phyloP scores from a whole-genome alignment of 2,797 vertebrate species.

The Nannoperca obscura region DNA sequence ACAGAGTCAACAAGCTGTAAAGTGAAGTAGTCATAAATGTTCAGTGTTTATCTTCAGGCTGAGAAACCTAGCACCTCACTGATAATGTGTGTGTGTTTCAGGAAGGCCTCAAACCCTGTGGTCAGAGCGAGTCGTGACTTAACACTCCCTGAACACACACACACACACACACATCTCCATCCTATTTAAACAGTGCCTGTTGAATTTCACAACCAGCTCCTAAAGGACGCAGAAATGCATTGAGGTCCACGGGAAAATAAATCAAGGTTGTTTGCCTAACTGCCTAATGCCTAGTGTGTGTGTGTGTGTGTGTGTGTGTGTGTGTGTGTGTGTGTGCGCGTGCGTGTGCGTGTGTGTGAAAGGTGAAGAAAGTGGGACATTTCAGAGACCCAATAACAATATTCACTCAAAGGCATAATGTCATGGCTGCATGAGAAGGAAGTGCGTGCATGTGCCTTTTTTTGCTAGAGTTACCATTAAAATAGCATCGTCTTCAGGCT shows the following conservation, averaged over 20 bases:
- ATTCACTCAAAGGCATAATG: constrained; percentile 80
- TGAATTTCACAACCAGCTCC: constrained; percentile 87
- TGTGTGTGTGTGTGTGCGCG: constrained; percentile 61
- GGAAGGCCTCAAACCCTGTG: constrained; percentile 60
- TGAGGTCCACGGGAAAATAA: constrained; percentile 75
- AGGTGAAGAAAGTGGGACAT: constrained; percentile 83
- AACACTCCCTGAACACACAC: constrained; percentile 54
- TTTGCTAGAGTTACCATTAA: background rate
- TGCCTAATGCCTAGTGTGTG: no score
- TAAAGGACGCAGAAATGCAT: constrained; percentile 69
- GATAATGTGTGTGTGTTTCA: constrained; percentile 74
- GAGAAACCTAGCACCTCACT: constrained; percentile 60
- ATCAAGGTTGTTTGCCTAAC: constrained; percentile 77
- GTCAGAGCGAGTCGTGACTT: constrained; percentile 60
- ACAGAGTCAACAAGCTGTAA: constrained; percentile 68
- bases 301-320: no score
- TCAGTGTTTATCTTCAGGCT: constrained; percentile 70
- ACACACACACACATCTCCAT: constrained; percentile 45
- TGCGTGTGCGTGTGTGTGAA: constrained; percentile 74
- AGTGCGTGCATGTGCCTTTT: constrained; percentile 61
- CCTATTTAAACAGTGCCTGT: constrained; percentile 82
- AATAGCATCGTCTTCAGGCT: background rate
- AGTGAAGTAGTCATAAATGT: constrained; percentile 68
- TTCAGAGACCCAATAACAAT: constrained; percentile 72
- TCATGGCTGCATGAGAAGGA: constrained; percentile 80